Conservation (phyloP, 2,797 vertebrate species). For the Scarus forsteni region DNA sequence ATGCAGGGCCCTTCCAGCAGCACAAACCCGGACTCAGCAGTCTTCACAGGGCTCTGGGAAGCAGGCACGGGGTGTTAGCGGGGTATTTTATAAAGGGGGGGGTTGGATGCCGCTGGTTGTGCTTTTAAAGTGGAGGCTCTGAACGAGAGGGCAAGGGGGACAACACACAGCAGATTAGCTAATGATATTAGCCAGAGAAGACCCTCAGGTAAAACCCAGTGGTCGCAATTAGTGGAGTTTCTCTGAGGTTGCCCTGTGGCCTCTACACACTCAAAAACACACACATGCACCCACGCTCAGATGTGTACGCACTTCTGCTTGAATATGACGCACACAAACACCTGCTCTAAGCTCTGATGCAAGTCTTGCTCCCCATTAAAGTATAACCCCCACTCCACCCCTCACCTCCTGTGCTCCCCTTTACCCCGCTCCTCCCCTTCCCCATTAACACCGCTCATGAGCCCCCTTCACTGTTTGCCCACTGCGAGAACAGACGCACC, state of each 20-base stretch:
- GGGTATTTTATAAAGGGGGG: constrained; percentile 19
- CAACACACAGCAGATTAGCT: constrained; percentile 86
- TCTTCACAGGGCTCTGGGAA: constrained; percentile 79
- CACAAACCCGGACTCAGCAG: constrained; percentile 99
- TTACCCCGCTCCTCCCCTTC: constrained; percentile 45
- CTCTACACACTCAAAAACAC: constrained; percentile 28
- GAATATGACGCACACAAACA: constrained; percentile 35
- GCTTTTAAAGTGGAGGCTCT: constrained; percentile 54
- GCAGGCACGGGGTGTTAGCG: constrained; percentile 57
- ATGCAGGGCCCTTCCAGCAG: constrained; percentile 95
- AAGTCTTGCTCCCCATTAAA: constrained; percentile 52
- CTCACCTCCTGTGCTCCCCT: constrained; percentile 40
- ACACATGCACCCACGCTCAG: constrained; percentile 34
- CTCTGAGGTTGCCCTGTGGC: constrained; percentile 78
- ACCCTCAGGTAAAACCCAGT: constrained; percentile 82
- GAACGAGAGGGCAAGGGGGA: constrained; percentile 79
- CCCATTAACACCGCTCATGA: constrained; percentile 72
- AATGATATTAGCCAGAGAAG: constrained; percentile 84
- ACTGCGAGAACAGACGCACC: constrained; percentile 79
- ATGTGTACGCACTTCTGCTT: constrained; percentile 19
- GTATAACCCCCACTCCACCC: constrained; percentile 29
- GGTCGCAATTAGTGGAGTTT: constrained; percentile 85
- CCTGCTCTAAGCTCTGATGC: constrained; percentile 53
- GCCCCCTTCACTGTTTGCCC: constrained; percentile 72
- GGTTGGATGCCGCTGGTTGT: constrained; percentile 58